Base-by-base conservation (phyloP, 1,140 invertebrate genomes). In the Calosoma granatense region DNA sequence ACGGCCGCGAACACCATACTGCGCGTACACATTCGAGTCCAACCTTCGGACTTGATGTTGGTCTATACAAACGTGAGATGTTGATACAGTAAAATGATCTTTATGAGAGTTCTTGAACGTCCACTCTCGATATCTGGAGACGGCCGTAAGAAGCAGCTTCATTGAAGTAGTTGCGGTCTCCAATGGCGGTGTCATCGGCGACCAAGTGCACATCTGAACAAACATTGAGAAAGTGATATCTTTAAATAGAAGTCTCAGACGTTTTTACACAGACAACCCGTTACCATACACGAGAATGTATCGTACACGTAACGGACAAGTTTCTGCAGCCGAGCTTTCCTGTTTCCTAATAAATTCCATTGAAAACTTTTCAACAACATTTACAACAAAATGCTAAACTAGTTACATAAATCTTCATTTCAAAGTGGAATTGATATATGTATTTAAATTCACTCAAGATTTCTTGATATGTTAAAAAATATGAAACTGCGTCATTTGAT, bases 81-180 rank as follows among this genome's bases (percentile, higher is more conserved):
- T 47, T 47, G 41, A 47, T 17, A 47, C 41, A 47, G 41, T 47
- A 47, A 47, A 47, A 47, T 47, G 41, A 47, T 47, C 41, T 47
- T 47, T 47, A 47, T 17, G 41, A 47, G 41, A 47, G 41, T 12
- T 12, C 15, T 47, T 17, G 41, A 47, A 47, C 41, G 41, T 47
- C 41, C 41, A 47, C 41, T 47, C 17, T 17, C 15, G 9, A 47
- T 17, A 47, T 47, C 9, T 11, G 3, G 3, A 11, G 9, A 30
- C 17, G 15, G 17, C 41, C 4, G 41, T 47, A 17, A 11, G 41
- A 47, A 9, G 26, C n/a, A n/a, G n/a, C 26, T 9, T 36, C 26
- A 36, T 36, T 9, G 6, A 6, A n/a, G 6, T 36, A n/a, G 26
- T 36, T 6, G n/a, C n/a, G n/a, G 26, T 36, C 6, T 36, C 26